These are phyloP conservation scores for Perca schrenkii DNA, from an alignment of 2,113 vertebrate species.

Conservation along the genomic window DNA sequence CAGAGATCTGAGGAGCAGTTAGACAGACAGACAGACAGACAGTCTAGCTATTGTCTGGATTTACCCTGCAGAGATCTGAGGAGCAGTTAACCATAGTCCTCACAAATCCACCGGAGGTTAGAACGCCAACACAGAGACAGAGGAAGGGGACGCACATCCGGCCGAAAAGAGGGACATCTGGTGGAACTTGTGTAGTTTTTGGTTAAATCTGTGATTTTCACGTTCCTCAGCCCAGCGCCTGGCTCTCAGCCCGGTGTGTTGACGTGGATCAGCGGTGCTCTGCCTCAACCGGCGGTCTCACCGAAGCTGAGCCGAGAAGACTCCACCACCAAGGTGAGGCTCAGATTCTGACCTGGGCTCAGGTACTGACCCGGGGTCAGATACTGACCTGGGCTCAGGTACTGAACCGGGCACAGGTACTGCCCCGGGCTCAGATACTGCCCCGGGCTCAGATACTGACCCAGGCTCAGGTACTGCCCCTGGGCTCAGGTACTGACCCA, in stretches of 20 bases:
- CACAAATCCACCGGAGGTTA: too few relatives aligned
- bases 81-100: too few relatives aligned
- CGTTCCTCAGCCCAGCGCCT: not conserved
- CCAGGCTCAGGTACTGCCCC: too few relatives aligned
- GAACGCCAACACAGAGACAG: too few relatives aligned
- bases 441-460: not conserved
- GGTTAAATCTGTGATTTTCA: not conserved
- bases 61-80: too few relatives aligned
- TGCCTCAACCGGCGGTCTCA: constrained; percentile 74
- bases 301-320: constrained; percentile 44
- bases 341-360: not conserved
- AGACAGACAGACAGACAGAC: too few relatives aligned
- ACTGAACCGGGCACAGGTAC: not conserved
- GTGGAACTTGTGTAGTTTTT: too few relatives aligned
- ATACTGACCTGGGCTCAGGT: not conserved
- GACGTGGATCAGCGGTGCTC: constrained; percentile 76
- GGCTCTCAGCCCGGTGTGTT: constrained; percentile 65
- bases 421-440: not conserved
- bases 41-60: too few relatives aligned
- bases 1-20: too few relatives aligned
- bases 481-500: not conserved
- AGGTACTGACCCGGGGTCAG: too few relatives aligned
- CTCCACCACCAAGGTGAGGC: constrained; percentile 59
- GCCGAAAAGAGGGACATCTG: too few relatives aligned
- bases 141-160: too few relatives aligned